A percentile compares a stretch with the other conserved stretches of the same genome.
Conservation (phyloP, 2,797 vertebrate genomes). For the Ctenopoma kingsleyae region DNA sequence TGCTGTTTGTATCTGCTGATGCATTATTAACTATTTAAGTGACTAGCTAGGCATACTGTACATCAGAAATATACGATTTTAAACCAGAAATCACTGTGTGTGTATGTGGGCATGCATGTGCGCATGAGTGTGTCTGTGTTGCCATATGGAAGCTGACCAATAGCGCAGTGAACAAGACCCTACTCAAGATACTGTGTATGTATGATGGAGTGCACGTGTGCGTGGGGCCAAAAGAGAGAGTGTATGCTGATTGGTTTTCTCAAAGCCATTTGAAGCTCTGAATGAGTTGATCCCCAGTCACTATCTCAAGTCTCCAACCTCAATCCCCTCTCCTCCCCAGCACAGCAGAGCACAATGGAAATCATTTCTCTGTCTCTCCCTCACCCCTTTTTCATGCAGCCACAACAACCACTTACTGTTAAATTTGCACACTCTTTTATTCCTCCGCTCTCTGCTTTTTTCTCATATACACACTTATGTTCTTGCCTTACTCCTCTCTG, state of each 20-base stretch:
- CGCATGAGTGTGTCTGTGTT: conserved; percentile 9
- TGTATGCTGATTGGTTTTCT: conserved; percentile 76
- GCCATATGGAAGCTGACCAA: conserved; percentile 57
- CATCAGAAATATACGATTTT: conserved; percentile 48
- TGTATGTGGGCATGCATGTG: neutral
- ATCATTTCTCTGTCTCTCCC: conserved; percentile 48
- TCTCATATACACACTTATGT: conserved; percentile 13
- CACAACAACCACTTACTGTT: conserved; percentile 51
- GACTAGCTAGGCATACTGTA: conserved; percentile 42
- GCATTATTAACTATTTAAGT: conserved; percentile 43
- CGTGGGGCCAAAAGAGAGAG: conserved; percentile 10
- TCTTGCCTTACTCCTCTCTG: neutral
- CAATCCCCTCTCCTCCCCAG: conserved; percentile 65
- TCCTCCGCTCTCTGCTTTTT: conserved; percentile 11
- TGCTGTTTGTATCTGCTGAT: conserved; percentile 7
- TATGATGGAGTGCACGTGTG: conserved; percentile 3
- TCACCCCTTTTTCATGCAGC: conserved; percentile 34
- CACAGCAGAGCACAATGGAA: conserved; percentile 56
- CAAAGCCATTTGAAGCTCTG: conserved; percentile 77
- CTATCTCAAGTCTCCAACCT: conserved; percentile 74
- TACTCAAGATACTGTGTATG: conserved; percentile 28
- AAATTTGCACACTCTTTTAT: conserved; percentile 44
- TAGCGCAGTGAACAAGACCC: conserved; percentile 47
- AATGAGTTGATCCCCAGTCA: conserved; percentile 75
- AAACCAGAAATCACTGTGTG: conserved; percentile 24